Conservation (phyloP, 2,113 vertebrate genomes). For the Reinhardtius hippoglossoides region DNA sequence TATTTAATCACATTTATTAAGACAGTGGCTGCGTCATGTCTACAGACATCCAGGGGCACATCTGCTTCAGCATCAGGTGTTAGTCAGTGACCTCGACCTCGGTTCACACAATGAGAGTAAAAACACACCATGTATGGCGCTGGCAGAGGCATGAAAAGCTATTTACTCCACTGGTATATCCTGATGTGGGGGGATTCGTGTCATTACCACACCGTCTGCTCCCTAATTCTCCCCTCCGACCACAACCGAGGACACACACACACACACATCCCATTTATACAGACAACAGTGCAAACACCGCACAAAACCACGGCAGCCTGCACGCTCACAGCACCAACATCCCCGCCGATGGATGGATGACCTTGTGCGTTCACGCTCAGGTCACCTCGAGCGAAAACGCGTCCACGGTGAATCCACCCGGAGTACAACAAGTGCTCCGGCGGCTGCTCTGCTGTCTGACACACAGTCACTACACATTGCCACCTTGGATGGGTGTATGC, state of each 20-base stretch:
- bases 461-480: slow-evolving; percentile 42
- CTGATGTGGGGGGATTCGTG: slow-evolving; percentile 47
- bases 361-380: slow-evolving; percentile 75
- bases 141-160: slow-evolving; percentile 13
- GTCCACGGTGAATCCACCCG: slow-evolving; percentile 24
- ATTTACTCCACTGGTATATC: slow-evolving; percentile 37
- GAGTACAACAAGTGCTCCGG: slow-evolving; percentile 79
- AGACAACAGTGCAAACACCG: slow-evolving; percentile 27
- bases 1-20: slow-evolving; percentile 34
- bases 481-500: slow-evolving; percentile 54
- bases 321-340: background rate
- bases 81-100: slow-evolving; percentile 71
- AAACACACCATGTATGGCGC: slow-evolving; percentile 22
- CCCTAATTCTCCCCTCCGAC: slow-evolving; percentile 49
- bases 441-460: slow-evolving; percentile 33
- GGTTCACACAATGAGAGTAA: slow-evolving; percentile 36
- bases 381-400: slow-evolving; percentile 58
- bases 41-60: slow-evolving; percentile 40
- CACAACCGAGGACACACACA: slow-evolving; percentile 55
- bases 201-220: slow-evolving; percentile 70
- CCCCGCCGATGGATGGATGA: slow-evolving; percentile 49
- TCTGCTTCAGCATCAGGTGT: slow-evolving; percentile 77
- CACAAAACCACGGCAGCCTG: slow-evolving; percentile 13
- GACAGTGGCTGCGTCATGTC: slow-evolving; percentile 56
- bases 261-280: slow-evolving; percentile 34